Evolutionary conservation across 2,113 vertebrate species (phyloP).

Genomic region (Ictalurus furcatus): DNA sequence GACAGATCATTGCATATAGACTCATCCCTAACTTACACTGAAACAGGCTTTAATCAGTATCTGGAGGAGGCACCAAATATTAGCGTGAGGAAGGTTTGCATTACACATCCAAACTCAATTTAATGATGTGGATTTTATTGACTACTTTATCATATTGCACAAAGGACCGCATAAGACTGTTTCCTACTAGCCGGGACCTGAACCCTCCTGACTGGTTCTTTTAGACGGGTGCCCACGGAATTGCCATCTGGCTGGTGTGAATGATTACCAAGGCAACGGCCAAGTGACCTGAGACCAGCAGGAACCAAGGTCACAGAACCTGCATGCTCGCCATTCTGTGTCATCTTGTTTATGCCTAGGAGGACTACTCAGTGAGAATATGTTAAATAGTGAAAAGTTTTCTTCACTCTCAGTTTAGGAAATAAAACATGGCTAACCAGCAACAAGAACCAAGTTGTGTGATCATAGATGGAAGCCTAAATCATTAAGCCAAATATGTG

Average conservation of each 20-base stretch:
- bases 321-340: slow-evolving; percentile 66
- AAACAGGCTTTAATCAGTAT: slow-evolving; percentile 7
- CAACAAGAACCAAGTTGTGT: not conserved
- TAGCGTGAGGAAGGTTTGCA: not conserved
- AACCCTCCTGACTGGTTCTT: slow-evolving; percentile 77
- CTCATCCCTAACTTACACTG: not conserved
- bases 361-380: not conserved
- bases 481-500: not conserved
- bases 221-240: slow-evolving; percentile 74
- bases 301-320: slow-evolving; percentile 79
- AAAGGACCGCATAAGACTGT: slow-evolving; percentile 48
- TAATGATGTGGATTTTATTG: not conserved
- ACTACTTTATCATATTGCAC: not conserved
- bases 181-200: slow-evolving; percentile 63
- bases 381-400: not conserved
- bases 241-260: slow-evolving; percentile 82
- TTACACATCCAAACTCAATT: not conserved
- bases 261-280: slow-evolving; percentile 78
- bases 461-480: not conserved
- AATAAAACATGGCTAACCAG: not conserved
- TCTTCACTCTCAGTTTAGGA: not conserved
- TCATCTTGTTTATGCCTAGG: slow-evolving; percentile 47
- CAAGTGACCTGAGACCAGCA: slow-evolving; percentile 73
- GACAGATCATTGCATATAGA: slow-evolving; percentile 13
- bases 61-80: slow-evolving; percentile 8